These are phyloP conservation scores for Ciconia maguari DNA, from an alignment of 2,113 vertebrate species.

Conservation along the genomic window DNA sequence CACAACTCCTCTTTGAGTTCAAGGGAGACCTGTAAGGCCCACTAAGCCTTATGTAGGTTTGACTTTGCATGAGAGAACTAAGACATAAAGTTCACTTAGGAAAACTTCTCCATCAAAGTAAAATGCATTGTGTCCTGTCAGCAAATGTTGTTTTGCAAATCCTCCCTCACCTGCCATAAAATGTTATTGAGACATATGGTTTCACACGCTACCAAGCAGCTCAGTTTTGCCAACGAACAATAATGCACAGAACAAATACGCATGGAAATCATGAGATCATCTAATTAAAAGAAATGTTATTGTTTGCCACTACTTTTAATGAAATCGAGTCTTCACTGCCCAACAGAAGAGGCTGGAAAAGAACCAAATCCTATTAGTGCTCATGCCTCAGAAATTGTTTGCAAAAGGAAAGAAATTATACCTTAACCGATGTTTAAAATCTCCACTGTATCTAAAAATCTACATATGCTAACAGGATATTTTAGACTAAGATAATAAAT, in stretches of 20 bases:
- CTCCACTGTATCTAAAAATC: not conserved
- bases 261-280: constrained; percentile 48
- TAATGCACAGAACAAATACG: constrained; percentile 4
- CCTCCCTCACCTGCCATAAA: constrained; percentile 19
- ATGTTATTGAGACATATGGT: constrained; percentile 48
- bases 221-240: constrained; percentile 28
- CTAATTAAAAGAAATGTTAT: constrained; percentile 45
- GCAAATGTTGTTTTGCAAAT: constrained; percentile 37
- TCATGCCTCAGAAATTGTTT: not conserved
- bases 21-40: not conserved
- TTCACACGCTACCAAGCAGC: constrained; percentile 48
- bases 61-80: not conserved
- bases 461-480: not conserved
- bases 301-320: constrained; percentile 36
- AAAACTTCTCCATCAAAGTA: constrained; percentile 32
- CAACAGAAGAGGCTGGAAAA: not conserved
- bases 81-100: not conserved
- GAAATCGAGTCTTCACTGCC: not conserved
- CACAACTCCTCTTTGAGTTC: not conserved
- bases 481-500: not conserved
- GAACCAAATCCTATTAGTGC: not conserved
- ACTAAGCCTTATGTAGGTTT: not conserved
- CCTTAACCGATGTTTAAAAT: not conserved
- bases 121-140: constrained; percentile 28
- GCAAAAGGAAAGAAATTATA: not conserved